phyloP scores from a whole-genome alignment of 2,797 vertebrate species.

The Meriones psammophilus region DNA sequence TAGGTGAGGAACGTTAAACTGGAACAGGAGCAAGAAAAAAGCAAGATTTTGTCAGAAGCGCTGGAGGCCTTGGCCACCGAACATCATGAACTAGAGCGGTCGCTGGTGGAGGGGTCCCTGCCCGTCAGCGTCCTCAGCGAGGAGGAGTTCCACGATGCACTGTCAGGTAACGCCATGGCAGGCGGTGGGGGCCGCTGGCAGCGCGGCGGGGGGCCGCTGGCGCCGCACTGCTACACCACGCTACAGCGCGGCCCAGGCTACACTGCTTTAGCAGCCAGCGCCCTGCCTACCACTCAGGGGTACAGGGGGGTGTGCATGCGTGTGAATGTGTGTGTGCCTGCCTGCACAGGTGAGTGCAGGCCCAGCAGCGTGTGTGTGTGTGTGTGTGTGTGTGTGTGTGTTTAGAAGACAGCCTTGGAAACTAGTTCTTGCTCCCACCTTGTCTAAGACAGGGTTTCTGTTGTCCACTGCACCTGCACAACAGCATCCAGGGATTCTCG shows the following conservation, averaged over 20 bases:
- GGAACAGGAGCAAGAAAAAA: constrained; percentile 98
- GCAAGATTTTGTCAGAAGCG: constrained; percentile 97
- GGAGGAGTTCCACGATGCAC: constrained; percentile 97
- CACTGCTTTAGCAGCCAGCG: background rate
- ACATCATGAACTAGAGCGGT: constrained; percentile 98
- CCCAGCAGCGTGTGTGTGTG: no score
- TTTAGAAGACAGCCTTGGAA: background rate
- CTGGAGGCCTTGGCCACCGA: constrained; percentile 97
- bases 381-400: background rate
- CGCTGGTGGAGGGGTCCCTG: constrained; percentile 94
- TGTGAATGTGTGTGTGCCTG: background rate
- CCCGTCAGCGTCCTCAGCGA: constrained; percentile 94
- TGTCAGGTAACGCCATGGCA: constrained; percentile 92
- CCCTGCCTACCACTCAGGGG: background rate
- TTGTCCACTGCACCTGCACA: background rate
- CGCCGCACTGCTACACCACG: no score
- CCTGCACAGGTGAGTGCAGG: background rate
- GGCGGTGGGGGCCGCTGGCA: no score
- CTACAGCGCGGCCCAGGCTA: no score
- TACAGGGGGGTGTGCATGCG: no score
- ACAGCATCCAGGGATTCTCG: background rate
- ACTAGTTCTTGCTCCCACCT: background rate
- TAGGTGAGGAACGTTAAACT: constrained; percentile 97
- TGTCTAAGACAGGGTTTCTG: background rate
- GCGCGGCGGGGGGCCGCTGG: no score